Conservation (phyloP, 92 coral and sea anemone genomes). For the Desmophyllum pertusum region DNA sequence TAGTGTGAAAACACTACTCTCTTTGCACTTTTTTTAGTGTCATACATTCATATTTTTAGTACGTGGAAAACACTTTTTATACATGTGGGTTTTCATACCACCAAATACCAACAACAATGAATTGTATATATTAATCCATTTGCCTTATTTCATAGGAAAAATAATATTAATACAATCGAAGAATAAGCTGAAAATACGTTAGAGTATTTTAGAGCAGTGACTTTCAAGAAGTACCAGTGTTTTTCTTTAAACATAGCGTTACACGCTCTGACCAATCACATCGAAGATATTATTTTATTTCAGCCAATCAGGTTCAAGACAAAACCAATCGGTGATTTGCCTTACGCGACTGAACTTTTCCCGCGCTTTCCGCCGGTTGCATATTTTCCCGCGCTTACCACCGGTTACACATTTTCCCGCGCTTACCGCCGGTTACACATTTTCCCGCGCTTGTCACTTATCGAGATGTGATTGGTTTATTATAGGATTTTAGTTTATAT, state of each 20-base stretch:
- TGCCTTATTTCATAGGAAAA: neutral
- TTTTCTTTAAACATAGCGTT: no score
- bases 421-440: neutral
- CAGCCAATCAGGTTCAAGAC: neutral
- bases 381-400: neutral
- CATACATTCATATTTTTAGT: neutral
- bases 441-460: neutral
- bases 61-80: neutral
- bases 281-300: neutral
- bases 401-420: neutral
- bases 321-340: neutral
- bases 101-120: neutral
- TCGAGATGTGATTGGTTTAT: neutral
- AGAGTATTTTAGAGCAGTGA: neutral
- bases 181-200: neutral
- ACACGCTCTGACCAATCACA: neutral
- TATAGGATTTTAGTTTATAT: no score
- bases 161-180: neutral
- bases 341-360: neutral
- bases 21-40: neutral
- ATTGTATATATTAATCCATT: neutral
- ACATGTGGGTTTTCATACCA: constrained; percentile 1
- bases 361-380: neutral
- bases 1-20: neutral
- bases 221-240: no score